Percentiles rank a stretch among this genome's conserved stretches.
These are phyloP conservation scores for Heterotis niloticus DNA, from an alignment of 2,113 vertebrate species.

Conservation along the genomic window DNA sequence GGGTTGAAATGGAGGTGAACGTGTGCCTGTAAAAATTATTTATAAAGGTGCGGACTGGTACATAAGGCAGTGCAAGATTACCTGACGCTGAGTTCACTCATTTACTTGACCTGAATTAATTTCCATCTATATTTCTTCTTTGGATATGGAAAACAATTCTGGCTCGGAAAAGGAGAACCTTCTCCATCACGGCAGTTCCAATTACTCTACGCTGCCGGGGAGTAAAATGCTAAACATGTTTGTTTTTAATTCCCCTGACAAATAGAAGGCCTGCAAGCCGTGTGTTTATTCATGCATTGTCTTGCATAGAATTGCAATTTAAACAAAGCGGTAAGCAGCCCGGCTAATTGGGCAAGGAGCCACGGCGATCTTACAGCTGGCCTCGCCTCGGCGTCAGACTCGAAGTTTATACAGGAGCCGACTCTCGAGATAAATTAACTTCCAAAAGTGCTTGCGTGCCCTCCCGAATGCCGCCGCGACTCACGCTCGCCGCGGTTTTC, in stretches of 20 bases:
- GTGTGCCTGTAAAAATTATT: conserved; percentile 58
- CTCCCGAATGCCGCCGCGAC: background rate
- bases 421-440: background rate
- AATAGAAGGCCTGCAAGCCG: conserved; percentile 58
- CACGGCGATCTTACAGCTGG: conserved; percentile 57
- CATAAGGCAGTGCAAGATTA: conserved; percentile 50
- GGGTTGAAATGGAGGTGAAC: conserved; percentile 57
- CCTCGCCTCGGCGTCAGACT: conserved; percentile 30
- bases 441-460: background rate
- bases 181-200: conserved; percentile 64
- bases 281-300: conserved; percentile 56
- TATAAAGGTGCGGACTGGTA: conserved; percentile 50
- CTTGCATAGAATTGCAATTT: conserved; percentile 57
- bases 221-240: conserved; percentile 66
- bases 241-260: conserved; percentile 57
- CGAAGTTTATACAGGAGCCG: background rate
- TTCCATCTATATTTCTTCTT: conserved; percentile 70
- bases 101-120: conserved; percentile 70
- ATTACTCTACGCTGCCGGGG: conserved; percentile 45
- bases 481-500: background rate
- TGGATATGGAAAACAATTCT: conserved; percentile 54
- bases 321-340: conserved; percentile 61
- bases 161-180: conserved; percentile 47
- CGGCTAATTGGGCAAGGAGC: conserved; percentile 67
- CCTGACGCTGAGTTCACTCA: conserved; percentile 49